Conservation (phyloP, 1,140 invertebrate species). For the Aphelenchoides avenae region DNA sequence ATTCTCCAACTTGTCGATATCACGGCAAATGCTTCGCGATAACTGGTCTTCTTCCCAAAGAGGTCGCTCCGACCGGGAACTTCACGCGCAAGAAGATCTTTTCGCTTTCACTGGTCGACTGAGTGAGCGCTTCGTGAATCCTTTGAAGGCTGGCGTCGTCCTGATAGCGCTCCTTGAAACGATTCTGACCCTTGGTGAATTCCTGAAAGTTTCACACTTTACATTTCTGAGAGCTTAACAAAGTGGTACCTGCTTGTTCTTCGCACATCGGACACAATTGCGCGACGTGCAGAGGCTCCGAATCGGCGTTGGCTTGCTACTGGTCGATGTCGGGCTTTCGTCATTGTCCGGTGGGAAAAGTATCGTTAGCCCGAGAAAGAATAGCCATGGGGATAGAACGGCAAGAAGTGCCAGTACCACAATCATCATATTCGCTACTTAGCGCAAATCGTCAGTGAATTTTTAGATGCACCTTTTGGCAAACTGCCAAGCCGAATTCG, state of each 20-base stretch:
- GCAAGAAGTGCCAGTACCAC: too few relatives aligned
- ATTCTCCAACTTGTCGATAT: constrained; percentile 11
- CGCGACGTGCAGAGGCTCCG: constrained; percentile 20
- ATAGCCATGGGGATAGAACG: too few relatives aligned
- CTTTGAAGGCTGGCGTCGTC: not conserved
- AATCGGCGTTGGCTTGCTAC: too few relatives aligned
- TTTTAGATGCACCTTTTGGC: too few relatives aligned
- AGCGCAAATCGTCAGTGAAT: too few relatives aligned
- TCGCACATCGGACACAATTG: constrained; percentile 14
- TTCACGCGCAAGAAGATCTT: constrained; percentile 22
- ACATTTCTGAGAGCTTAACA: not conserved
- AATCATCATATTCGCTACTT: too few relatives aligned
- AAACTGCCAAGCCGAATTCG: too few relatives aligned
- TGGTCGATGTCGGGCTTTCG: too few relatives aligned
- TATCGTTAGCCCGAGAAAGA: too few relatives aligned
- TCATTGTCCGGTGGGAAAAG: too few relatives aligned
- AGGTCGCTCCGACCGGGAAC: constrained; percentile 7
- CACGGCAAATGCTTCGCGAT: not conserved
- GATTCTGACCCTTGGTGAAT: constrained; percentile 6
- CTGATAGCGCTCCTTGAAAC: constrained; percentile 7
- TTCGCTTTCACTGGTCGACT: not conserved
- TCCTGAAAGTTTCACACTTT: constrained; percentile 13
- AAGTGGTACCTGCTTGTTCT: constrained; percentile 15
- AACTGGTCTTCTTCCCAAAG: constrained; percentile 17
- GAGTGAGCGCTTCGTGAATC: not conserved